Conservation (phyloP, 2,888 invertebrate species). For the Tetragnatha montana region DNA sequence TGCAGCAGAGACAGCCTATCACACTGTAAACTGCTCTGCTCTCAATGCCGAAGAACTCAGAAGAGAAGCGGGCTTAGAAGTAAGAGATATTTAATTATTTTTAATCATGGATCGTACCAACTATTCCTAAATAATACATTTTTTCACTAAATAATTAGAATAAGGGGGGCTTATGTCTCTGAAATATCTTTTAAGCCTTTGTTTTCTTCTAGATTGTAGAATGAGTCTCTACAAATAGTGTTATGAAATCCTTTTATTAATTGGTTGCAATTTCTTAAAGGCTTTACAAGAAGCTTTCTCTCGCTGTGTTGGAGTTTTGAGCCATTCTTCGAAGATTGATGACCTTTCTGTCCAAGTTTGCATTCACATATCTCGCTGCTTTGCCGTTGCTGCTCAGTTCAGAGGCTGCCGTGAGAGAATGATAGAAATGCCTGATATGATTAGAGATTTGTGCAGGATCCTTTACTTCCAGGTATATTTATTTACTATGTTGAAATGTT, state of each 20-base stretch:
- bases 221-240: no score
- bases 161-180: no score
- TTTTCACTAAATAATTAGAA: no score
- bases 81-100: constrained; percentile 74
- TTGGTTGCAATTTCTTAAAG: constrained; percentile 73
- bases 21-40: constrained; percentile 96
- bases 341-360: constrained; percentile 94
- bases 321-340: constrained; percentile 84
- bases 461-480: constrained; percentile 86
- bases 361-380: constrained; percentile 91
- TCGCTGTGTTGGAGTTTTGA: constrained; percentile 93
- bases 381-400: constrained; percentile 96
- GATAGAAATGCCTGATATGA: constrained; percentile 87
- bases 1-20: constrained; percentile 95
- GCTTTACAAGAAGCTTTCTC: constrained; percentile 90
- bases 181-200: no score
- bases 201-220: no score
- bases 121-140: no score
- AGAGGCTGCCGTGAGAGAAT: constrained; percentile 91
- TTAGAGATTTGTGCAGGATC: constrained; percentile 89
- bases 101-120: no score
- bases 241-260: no score
- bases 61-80: constrained; percentile 93
- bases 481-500: constrained; percentile 42
- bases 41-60: constrained; percentile 98